phyloP scores from a whole-genome alignment of 2,113 vertebrate species.

The Saccopteryx bilineata region DNA sequence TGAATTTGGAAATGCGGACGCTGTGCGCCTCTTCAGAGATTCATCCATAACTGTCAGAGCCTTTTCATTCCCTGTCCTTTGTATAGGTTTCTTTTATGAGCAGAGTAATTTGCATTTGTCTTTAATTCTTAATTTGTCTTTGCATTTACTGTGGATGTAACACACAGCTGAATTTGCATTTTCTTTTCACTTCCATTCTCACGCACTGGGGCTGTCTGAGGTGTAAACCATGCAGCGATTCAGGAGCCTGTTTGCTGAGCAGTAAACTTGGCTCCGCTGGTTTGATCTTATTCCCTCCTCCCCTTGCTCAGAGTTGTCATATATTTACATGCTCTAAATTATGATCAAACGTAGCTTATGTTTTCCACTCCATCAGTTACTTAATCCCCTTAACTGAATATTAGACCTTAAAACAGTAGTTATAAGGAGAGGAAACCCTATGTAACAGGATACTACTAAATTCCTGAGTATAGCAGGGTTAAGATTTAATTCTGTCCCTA shows the following conservation, averaged over 20 bases:
- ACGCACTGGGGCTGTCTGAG: slow-evolving; percentile 48
- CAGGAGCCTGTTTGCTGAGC: slow-evolving; percentile 28
- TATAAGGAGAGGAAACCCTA: slow-evolving; percentile 75
- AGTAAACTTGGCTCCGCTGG: slow-evolving; percentile 54
- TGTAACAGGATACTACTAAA: slow-evolving; percentile 8
- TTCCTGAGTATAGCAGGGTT: not conserved
- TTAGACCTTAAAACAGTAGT: slow-evolving; percentile 91
- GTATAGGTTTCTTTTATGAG: slow-evolving; percentile 86
- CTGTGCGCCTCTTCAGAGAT: slow-evolving; percentile 82
- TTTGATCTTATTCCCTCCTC: slow-evolving; percentile 68
- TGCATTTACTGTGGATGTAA: slow-evolving; percentile 79
- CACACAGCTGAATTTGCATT: slow-evolving; percentile 83
- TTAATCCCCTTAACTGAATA: slow-evolving; percentile 93
- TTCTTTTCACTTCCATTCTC: slow-evolving; percentile 75
- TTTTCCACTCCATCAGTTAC: slow-evolving; percentile 85
- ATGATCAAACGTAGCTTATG: slow-evolving; percentile 85
- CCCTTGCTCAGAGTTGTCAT: slow-evolving; percentile 74
- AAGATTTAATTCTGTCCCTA: slow-evolving; percentile 57
- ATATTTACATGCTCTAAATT: slow-evolving; percentile 83
- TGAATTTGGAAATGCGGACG: slow-evolving; percentile 79
- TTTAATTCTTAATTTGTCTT: slow-evolving; percentile 86
- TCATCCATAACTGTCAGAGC: slow-evolving; percentile 85
- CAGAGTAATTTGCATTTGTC: slow-evolving; percentile 84
- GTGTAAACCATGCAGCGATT: slow-evolving; percentile 48
- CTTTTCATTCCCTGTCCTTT: slow-evolving; percentile 85